These are phyloP conservation scores for Sabellastarte sp. DNA, from an alignment of 2,888 invertebrate genomes.

Conservation along the genomic window DNA sequence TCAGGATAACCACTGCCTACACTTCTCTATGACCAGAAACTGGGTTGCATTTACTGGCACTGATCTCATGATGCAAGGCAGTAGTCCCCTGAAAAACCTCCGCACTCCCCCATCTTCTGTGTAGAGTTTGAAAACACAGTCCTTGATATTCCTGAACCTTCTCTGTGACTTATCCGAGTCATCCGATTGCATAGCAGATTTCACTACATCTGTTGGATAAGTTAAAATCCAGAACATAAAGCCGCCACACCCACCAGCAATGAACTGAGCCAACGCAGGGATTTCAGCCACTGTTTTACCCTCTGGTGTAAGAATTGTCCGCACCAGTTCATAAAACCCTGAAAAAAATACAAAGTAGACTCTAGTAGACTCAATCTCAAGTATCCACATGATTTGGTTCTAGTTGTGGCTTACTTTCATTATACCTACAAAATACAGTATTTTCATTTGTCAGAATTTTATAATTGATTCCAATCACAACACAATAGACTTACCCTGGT, in stretches of 20 bases:
- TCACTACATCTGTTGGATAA: slow-evolving; percentile 33
- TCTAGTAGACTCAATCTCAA: too few relatives aligned
- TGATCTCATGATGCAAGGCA: slow-evolving; percentile 30
- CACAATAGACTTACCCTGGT: too few relatives aligned
- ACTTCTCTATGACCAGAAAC: slow-evolving; percentile 23
- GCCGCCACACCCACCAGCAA: slow-evolving; percentile 28
- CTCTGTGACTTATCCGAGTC: slow-evolving; percentile 16
- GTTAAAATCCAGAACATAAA: slow-evolving; percentile 30
- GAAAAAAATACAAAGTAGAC: slow-evolving; percentile 1
- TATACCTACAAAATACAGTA: too few relatives aligned
- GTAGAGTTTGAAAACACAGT: slow-evolving; percentile 28
- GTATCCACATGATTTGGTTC: too few relatives aligned
- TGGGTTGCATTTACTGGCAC: slow-evolving; percentile 33
- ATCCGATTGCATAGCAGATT: slow-evolving; percentile 32
- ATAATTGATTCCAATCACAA: too few relatives aligned
- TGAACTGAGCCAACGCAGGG: slow-evolving; percentile 12
- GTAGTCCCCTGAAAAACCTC: slow-evolving; percentile 30
- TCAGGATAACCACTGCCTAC: too few relatives aligned
- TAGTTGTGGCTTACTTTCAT: too few relatives aligned
- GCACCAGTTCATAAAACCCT: slow-evolving; percentile 27
- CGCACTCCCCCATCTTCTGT: slow-evolving; percentile 26
- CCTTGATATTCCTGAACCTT: slow-evolving; percentile 19
- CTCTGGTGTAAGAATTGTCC: slow-evolving; percentile 18
- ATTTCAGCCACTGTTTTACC: slow-evolving; percentile 20
- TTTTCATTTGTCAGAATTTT: too few relatives aligned